Evolutionary conservation across 2,797 vertebrate species (phyloP).

Genomic region (Sylvia borin): DNA sequence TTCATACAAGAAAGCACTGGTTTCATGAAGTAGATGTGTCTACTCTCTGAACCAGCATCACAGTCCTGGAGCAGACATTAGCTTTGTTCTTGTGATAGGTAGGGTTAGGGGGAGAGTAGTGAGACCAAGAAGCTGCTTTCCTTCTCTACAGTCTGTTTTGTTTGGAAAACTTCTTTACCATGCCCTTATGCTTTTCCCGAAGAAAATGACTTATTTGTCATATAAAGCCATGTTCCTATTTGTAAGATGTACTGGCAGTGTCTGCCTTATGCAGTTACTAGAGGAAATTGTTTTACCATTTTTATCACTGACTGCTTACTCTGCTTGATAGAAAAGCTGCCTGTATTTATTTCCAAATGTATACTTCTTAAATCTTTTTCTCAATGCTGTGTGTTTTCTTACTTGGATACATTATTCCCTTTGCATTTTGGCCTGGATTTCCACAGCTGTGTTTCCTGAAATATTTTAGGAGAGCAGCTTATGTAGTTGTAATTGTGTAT

Average conservation of each 20-base stretch:
- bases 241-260: background rate
- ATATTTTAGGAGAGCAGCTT: background rate
- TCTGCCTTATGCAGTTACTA: background rate
- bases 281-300: background rate
- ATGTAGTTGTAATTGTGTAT: background rate
- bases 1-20: background rate
- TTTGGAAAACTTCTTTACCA: background rate
- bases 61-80: background rate
- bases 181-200: background rate
- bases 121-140: background rate
- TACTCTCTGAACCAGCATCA: background rate
- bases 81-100: background rate
- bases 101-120: fast-evolving
- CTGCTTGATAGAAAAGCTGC: background rate
- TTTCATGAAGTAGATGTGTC: background rate
- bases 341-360: background rate
- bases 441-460: background rate
- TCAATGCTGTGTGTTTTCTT: background rate
- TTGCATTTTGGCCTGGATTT: background rate
- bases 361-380: background rate
- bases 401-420: background rate
- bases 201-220: background rate
- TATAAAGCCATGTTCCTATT: background rate
- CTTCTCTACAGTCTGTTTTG: background rate
- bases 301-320: background rate